These are phyloP conservation scores for Lasioglossum pauxillum DNA, from an alignment of 2,888 invertebrate species.

Conservation along the genomic window DNA sequence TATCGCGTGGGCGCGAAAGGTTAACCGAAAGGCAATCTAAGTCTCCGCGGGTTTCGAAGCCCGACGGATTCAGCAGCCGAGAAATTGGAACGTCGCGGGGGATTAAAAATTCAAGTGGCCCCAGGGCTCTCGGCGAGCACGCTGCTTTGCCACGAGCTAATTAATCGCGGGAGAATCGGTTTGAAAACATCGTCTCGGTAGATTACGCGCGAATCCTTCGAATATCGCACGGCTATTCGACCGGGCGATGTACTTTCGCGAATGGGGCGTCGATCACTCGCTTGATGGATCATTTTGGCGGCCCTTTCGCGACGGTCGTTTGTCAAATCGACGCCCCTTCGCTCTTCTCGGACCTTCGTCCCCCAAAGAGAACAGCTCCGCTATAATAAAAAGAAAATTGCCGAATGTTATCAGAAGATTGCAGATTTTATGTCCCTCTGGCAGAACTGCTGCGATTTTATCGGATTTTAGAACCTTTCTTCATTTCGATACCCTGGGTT, in stretches of 20 bases:
- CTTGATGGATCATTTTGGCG: background rate
- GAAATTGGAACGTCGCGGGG: conserved; percentile 12
- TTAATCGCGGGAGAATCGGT: background rate
- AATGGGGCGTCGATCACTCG: background rate
- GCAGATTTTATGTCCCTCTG: background rate
- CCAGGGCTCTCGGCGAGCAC: background rate
- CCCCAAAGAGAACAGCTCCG: background rate
- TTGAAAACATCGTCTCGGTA: background rate
- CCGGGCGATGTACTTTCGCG: background rate
- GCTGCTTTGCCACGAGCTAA: background rate
- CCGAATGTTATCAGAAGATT: background rate
- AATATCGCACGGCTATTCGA: background rate
- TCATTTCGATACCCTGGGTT: too few species aligned
- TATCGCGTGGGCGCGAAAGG: conserved; percentile 11
- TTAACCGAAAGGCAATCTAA: conserved; percentile 2
- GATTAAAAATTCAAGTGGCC: conserved; percentile 4
- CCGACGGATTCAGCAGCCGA: conserved; percentile 5
- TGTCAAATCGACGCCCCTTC: background rate
- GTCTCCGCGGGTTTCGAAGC: background rate
- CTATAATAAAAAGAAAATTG: background rate
- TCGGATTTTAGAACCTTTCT: background rate
- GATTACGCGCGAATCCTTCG: background rate
- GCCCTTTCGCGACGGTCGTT: background rate
- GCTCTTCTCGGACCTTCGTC: background rate
- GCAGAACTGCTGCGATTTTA: background rate